phyloP scores from a whole-genome alignment of 2,113 vertebrate species.

The Lontra canadensis region DNA sequence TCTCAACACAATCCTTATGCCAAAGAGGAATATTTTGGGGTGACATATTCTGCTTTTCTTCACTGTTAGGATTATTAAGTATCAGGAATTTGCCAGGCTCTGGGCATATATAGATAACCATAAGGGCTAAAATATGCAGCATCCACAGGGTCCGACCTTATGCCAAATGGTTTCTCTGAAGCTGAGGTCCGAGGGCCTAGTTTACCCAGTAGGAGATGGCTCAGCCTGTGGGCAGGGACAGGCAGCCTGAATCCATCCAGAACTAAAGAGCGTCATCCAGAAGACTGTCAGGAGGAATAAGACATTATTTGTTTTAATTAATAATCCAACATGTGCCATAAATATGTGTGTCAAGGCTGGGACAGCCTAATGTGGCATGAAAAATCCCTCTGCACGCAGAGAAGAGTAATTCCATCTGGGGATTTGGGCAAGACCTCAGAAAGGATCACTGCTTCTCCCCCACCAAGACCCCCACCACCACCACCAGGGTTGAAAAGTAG shows the following conservation, averaged over 20 bases:
- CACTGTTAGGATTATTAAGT: not conserved
- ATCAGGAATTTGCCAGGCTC: not conserved
- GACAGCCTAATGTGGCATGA: not conserved
- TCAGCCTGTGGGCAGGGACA: not conserved
- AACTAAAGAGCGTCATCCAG: not conserved
- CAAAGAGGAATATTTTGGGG: not conserved
- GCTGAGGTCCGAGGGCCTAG: not conserved
- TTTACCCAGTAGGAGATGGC: not conserved
- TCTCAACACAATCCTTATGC: not conserved
- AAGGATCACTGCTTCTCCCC: not conserved
- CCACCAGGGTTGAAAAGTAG: not conserved
- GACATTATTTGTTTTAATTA: not conserved
- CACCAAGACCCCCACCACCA: rapidly evolving
- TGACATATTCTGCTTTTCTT: not conserved
- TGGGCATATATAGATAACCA: not conserved
- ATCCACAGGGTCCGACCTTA: not conserved
- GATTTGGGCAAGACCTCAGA: not conserved
- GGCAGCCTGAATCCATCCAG: not conserved
- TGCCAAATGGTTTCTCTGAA: not conserved
- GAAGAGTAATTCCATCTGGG: not conserved
- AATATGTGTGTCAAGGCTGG: not conserved
- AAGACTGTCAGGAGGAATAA: not conserved
- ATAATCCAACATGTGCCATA: not conserved
- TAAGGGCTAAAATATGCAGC: not conserved
- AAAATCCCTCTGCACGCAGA: not conserved